These are phyloP conservation scores for Xanthostigma xanthostigma DNA, from an alignment of 2,888 invertebrate species.

Conservation along the genomic window DNA sequence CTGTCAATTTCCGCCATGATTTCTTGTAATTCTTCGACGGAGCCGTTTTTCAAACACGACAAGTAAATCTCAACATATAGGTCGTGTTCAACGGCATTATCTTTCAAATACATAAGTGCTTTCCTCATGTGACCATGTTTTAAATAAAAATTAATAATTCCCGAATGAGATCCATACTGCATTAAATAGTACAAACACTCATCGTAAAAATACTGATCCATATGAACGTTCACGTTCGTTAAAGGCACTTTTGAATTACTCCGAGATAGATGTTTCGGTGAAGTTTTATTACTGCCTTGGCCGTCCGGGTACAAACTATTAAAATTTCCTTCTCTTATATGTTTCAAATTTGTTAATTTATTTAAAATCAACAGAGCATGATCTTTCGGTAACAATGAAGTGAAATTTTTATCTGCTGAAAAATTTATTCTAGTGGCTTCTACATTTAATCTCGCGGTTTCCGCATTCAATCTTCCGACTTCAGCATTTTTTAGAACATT, in stretches of 20 bases:
- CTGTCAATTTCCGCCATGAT: constrained; percentile 49
- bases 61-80: constrained; percentile 62
- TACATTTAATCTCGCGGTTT: constrained; percentile 18
- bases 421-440: constrained; percentile 18
- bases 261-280: constrained; percentile 8
- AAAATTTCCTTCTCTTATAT: constrained; percentile 27
- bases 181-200: constrained; percentile 73
- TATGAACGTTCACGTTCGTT: constrained; percentile 4
- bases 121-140: constrained; percentile 52
- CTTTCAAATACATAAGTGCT: constrained; percentile 53
- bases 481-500: constrained; percentile 34
- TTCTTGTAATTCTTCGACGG: constrained; percentile 41
- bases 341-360: constrained; percentile 29
- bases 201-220: constrained; percentile 46
- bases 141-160: constrained; percentile 60
- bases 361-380: constrained; percentile 33
- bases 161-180: constrained; percentile 62
- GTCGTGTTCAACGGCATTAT: constrained; percentile 51
- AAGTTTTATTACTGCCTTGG: constrained; percentile 1
- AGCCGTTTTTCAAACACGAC: constrained; percentile 48
- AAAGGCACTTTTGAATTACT: constrained; percentile 10
- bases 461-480: constrained; percentile 14
- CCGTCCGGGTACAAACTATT: constrained; percentile 8
- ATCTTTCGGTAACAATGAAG: constrained; percentile 21
- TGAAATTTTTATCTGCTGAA: too few relatives aligned